phyloP scores from a whole-genome alignment of 2,797 vertebrate species.

The Hyperoplus immaculatus region DNA sequence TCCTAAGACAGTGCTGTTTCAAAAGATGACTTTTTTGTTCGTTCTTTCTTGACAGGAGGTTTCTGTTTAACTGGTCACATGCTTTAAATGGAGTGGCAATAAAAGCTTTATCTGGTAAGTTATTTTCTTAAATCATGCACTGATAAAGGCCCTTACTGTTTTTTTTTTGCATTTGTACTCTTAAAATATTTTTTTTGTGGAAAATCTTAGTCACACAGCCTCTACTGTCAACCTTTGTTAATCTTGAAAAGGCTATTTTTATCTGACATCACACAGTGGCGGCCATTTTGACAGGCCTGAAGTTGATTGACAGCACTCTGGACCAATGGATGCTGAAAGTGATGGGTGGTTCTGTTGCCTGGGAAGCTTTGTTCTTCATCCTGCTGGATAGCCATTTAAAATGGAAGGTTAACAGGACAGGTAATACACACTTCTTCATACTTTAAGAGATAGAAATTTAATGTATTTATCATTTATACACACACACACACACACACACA shows the following conservation, averaged over 20 bases:
- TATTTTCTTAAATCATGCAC: background rate
- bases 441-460: background rate
- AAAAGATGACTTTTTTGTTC: background rate
- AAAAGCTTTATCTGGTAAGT: conserved; percentile 82
- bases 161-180: background rate
- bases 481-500: too few relatives aligned
- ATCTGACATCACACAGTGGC: conserved; percentile 74
- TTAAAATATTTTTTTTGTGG: background rate
- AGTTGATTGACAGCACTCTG: conserved; percentile 61
- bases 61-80: conserved; percentile 82
- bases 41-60: conserved; percentile 71
- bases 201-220: too few relatives aligned
- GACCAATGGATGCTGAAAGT: conserved; percentile 81
- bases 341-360: conserved; percentile 85
- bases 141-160: background rate
- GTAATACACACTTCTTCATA: conserved; percentile 51
- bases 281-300: conserved; percentile 84
- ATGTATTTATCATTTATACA: background rate
- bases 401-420: conserved; percentile 44
- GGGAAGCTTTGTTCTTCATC: conserved; percentile 78
- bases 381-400: conserved; percentile 64
- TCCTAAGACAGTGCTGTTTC: background rate
- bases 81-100: conserved; percentile 72
- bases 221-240: accelerated
- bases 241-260: background rate